Conservation (phyloP, 1,140 invertebrate genomes). For the Drosophila sechellia region DNA sequence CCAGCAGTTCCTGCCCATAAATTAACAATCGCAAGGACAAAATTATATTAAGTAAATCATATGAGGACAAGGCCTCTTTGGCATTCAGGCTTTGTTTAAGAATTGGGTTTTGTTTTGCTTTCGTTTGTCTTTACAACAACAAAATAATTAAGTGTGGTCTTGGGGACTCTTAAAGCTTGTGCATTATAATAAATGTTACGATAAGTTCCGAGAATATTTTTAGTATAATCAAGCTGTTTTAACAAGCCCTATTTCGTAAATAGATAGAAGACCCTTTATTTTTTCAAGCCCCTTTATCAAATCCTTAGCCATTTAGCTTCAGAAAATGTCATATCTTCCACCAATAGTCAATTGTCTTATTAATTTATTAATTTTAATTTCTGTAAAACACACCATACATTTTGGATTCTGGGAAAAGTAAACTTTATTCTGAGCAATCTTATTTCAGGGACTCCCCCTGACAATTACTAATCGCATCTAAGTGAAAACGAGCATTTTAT, state of each 20-base stretch:
- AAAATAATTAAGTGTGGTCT: neutral
- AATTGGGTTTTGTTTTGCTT: conserved; percentile 22
- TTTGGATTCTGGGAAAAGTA: neutral
- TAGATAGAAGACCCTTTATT: no score
- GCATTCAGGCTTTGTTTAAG: conserved; percentile 6
- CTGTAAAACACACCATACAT: conserved; percentile 6
- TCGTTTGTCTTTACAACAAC: no score
- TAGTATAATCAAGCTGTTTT: no score
- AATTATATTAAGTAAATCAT: conserved; percentile 75
- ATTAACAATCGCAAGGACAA: conserved; percentile 56
- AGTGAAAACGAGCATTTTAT: conserved; percentile 47
- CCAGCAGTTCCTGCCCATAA: conserved; percentile 43
- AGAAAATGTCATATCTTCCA: neutral
- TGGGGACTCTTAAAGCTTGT: neutral
- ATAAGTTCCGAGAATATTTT: neutral
- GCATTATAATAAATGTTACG: neutral
- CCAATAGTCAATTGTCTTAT: no score
- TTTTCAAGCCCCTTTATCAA: no score
- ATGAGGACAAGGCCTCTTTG: conserved; percentile 18
- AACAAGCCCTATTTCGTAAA: no score
- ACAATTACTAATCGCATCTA: conserved; percentile 21
- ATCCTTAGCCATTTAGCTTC: neutral
- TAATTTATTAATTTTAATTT: neutral
- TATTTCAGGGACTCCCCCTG: neutral
- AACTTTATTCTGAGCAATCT: neutral